A percentile compares a stretch with the other conserved stretches of the same genome.
These are phyloP conservation scores for Falco cherrug DNA, from an alignment of 2,797 vertebrate species.

Conservation along the genomic window DNA sequence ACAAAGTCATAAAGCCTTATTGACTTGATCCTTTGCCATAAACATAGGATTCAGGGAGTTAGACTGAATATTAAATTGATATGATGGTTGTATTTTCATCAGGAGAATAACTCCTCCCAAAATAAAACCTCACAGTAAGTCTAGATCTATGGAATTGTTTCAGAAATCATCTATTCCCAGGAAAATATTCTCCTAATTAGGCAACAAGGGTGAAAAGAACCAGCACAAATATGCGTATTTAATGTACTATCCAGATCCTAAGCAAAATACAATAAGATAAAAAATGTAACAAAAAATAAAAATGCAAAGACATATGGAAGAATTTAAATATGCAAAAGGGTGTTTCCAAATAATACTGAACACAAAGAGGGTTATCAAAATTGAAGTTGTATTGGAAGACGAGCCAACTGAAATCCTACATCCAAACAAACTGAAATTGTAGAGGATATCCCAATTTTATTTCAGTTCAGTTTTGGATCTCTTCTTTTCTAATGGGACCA, in stretches of 20 bases:
- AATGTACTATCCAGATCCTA: background rate
- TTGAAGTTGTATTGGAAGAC: background rate
- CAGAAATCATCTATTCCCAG: constrained; percentile 8
- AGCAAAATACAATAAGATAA: constrained; percentile 7
- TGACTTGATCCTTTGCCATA: constrained; percentile 66
- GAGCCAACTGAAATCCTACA: background rate
- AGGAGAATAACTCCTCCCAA: constrained; percentile 27
- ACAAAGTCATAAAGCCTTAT: constrained; percentile 65
- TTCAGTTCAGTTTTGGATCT: background rate
- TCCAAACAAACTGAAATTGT: background rate
- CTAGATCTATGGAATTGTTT: constrained; percentile 21
- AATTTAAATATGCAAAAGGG: background rate
- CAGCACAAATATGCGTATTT: background rate
- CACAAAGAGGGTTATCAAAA: background rate
- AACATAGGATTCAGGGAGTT: constrained; percentile 52
- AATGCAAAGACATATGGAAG: background rate
- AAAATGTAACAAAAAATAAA: constrained; percentile 6
- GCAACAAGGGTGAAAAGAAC: background rate
- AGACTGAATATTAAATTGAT: constrained; percentile 42
- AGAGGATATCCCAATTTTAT: background rate
- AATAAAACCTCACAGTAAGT: background rate
- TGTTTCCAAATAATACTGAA: background rate
- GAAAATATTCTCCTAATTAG: constrained; percentile 28
- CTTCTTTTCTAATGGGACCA: background rate
- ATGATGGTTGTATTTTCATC: constrained; percentile 42